Conservation (phyloP, 2,113 vertebrate genomes). For the Machaerirhynchus nigripectus region DNA sequence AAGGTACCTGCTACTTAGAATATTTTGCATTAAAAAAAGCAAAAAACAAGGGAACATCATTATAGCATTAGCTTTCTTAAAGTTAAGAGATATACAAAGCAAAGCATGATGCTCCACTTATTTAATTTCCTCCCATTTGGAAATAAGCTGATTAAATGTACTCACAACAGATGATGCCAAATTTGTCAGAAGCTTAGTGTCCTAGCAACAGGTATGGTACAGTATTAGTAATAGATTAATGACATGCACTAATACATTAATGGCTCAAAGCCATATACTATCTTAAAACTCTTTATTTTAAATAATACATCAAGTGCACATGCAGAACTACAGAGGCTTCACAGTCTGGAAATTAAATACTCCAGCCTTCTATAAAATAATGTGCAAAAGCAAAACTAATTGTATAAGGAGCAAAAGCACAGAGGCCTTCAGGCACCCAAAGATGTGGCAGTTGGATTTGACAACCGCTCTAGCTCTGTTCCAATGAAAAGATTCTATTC, state of each 20-base stretch:
- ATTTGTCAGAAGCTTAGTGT: slow-evolving; percentile 82
- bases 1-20: neutral
- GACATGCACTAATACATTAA: slow-evolving; percentile 28
- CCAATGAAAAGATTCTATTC: neutral
- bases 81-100: neutral
- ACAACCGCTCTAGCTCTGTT: neutral
- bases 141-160: slow-evolving; percentile 84
- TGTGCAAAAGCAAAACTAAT: neutral
- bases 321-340: neutral
- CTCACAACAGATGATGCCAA: slow-evolving; percentile 77
- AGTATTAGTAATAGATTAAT: slow-evolving; percentile 47
- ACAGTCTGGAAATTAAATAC: neutral
- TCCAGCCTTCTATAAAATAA: neutral
- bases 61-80: neutral
- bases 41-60: neutral
- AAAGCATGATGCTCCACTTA: slow-evolving; percentile 3
- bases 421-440: neutral
- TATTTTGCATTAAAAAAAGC: neutral
- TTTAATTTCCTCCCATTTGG: slow-evolving; percentile 48
- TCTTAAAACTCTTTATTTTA: neutral
- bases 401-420: neutral
- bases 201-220: slow-evolving; percentile 82
- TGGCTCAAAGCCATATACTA: neutral
- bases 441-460: neutral
- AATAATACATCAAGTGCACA: neutral